Base-by-base conservation (phyloP, 2,113 vertebrate genomes). In the Ginglymostoma cirratum region DNA sequence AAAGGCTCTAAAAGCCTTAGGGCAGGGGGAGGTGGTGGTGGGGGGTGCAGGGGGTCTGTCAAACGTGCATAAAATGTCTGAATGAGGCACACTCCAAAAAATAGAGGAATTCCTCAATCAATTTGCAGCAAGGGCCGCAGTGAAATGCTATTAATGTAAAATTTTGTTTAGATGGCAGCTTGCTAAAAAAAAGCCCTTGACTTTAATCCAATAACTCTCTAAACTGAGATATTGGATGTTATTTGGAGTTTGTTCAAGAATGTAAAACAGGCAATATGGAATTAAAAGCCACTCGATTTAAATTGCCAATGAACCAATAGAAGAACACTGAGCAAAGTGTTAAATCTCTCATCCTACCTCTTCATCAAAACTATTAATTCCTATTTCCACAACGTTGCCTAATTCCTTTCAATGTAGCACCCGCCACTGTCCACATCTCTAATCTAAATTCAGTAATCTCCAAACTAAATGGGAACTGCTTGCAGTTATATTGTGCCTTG, bases 1-100 rank as follows among this genome's bases (percentile, higher is more conserved):
- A 95, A 95, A 70, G 69, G 69, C 45, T 48, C 48, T 95, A 95
- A 48, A 72, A 95, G 65, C 92, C 65, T 94, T 21, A 17, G 69
- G 12, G 92, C 34, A 48, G 94, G 30, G 19, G 65, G 65, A n/a
- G 38, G 93, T 8, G 38, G 12, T 0, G n/a, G 80, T 0, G 10
- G n/a, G 24, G 67, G 42, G 48, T 48, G 48, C 30, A 23, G 86
- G 66, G 66, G 2, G 2, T 1, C 38, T 45, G 12, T 10, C 69
- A 45, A 95, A 76, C 42, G 52, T 95, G 67, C 45, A 70, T 27
- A 34, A 70, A 30, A 95, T 72, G 42, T 52, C 94, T 72, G 34
- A 70, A 94, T 70, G 94, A 76, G 94, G 52, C 30, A 45, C 15
- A 2, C 30, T 94, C 21, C 65, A 94, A 42, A 61, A 66, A 76